Conservation (phyloP, 2,113 vertebrate genomes). For the Mobula hypostoma region DNA sequence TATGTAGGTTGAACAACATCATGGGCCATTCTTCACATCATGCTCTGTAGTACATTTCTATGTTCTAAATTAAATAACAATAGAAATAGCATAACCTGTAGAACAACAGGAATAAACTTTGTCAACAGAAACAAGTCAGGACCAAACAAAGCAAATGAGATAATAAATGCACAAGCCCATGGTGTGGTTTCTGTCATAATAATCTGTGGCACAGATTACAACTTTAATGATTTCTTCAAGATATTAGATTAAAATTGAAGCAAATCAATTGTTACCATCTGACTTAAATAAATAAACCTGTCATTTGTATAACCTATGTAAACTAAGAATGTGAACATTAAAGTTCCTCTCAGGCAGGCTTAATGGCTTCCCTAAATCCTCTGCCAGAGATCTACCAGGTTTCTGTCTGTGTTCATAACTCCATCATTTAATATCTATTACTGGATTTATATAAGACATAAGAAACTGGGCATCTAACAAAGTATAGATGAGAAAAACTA, state of each 20-base stretch:
- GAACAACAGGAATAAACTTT: background rate
- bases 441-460: too few species aligned
- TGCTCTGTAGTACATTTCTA: background rate
- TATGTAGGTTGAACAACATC: too few species aligned
- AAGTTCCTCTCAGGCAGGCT: background rate
- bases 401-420: too few species aligned
- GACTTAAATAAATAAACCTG: background rate
- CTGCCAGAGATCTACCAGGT: background rate
- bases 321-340: background rate
- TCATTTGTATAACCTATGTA: background rate
- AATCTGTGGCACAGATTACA: background rate
- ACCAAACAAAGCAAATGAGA: background rate
- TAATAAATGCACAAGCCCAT: background rate
- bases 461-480: too few species aligned
- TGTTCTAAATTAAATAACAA: background rate
- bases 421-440: too few species aligned
- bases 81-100: background rate
- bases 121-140: background rate
- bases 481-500: too few species aligned
- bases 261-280: background rate
- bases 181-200: background rate
- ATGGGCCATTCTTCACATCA: too few species aligned
- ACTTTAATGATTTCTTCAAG: background rate
- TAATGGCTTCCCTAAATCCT: background rate
- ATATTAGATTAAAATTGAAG: background rate